A percentile compares a stretch with the other conserved stretches of the same genome.
phyloP scores from a whole-genome alignment of 2,113 vertebrate genomes.

The Scortum barcoo region DNA sequence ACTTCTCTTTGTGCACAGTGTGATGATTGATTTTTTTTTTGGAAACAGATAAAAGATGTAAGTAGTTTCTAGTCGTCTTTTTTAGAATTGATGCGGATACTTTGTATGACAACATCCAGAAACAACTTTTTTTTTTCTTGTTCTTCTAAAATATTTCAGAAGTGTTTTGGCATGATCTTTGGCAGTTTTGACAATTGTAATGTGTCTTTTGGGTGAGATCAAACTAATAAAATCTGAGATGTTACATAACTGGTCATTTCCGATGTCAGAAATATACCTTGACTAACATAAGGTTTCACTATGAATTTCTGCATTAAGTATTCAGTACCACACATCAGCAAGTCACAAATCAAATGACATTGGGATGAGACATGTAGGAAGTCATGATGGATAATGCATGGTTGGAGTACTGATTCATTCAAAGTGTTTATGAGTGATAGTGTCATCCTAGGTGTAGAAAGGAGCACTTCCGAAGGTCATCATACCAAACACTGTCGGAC shows the following conservation, averaged over 20 bases:
- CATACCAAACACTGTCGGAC: too few species aligned
- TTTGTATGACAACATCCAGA: background rate
- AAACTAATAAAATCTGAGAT: background rate
- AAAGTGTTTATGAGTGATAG: too few species aligned
- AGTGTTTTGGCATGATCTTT: background rate
- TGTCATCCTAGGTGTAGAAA: too few species aligned
- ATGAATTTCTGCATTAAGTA: background rate
- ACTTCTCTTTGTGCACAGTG: background rate
- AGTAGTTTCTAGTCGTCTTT: background rate
- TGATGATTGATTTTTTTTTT: slow-evolving; percentile 25
- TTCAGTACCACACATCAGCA: background rate
- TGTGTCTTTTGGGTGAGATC: background rate
- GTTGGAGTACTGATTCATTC: background rate
- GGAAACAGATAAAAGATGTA: slow-evolving; percentile 18
- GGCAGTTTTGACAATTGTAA: background rate
- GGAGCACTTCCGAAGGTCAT: too few species aligned
- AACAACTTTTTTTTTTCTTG: background rate
- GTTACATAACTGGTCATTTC: background rate
- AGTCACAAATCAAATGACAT: background rate
- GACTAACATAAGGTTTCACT: background rate
- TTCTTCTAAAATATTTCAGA: background rate
- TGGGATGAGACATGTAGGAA: background rate
- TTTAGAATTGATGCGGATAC: background rate
- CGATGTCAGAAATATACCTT: background rate
- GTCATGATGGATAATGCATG: background rate